Percentiles rank a stretch among this genome's conserved stretches.
phyloP scores from a whole-genome alignment of 2,113 vertebrate species.

The Nannobrachium achirus region DNA sequence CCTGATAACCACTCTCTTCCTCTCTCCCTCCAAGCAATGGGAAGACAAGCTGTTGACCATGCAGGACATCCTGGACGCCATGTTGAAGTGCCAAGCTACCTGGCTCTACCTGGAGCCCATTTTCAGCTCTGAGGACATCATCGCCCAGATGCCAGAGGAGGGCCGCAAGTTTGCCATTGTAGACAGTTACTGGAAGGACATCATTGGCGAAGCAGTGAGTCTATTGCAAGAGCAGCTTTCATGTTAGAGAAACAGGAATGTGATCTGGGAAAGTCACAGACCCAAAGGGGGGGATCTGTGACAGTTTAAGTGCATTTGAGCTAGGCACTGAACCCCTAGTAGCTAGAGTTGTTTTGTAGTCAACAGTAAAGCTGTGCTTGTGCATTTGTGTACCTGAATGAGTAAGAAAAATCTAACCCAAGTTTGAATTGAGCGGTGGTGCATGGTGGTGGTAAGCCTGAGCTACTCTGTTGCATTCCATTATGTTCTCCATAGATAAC shows the following conservation, averaged over 20 bases:
- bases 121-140: constrained; percentile 93
- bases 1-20: neutral
- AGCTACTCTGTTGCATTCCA: neutral
- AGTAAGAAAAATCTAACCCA: no score
- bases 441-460: no score
- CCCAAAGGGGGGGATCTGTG: no score
- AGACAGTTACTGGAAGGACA: constrained; percentile 87
- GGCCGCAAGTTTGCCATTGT: constrained; percentile 88
- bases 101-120: constrained; percentile 95
- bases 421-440: no score
- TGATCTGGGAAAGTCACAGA: no score
- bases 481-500: neutral
- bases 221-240: neutral
- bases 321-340: no score
- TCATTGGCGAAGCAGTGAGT: constrained; percentile 85
- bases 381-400: neutral
- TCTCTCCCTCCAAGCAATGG: constrained; percentile 80
- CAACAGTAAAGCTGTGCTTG: neutral
- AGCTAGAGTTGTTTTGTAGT: no score
- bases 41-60: constrained; percentile 84
- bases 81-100: constrained; percentile 88
- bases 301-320: no score
- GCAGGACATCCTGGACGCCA: constrained; percentile 88
- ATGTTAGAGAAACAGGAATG: neutral
- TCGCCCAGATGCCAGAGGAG: constrained; percentile 94